Conservation (phyloP, 2,113 vertebrate species). For the Rhineura floridana region DNA sequence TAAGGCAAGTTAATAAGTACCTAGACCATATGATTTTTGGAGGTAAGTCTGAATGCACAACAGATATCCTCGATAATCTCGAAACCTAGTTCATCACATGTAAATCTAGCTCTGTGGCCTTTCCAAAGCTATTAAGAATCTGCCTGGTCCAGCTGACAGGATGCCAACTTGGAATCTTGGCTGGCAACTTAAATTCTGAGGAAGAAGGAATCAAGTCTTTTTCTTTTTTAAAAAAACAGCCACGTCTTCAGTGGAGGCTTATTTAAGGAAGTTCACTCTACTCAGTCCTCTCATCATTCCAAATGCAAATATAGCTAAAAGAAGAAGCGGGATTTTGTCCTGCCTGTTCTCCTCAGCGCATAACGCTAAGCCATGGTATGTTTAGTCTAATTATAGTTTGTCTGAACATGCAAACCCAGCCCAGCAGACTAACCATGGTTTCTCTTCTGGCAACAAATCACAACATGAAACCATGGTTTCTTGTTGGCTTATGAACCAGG, state of each 20-base stretch:
- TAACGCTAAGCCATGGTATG: too few species aligned
- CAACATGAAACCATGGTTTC: too few species aligned
- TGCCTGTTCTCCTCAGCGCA: too few species aligned
- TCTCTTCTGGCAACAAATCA: too few species aligned
- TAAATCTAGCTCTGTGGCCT: background rate
- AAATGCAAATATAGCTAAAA: background rate
- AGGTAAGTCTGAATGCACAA: background rate
- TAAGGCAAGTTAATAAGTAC: background rate
- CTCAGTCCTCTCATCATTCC: background rate
- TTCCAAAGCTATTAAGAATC: background rate
- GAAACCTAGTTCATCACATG: background rate
- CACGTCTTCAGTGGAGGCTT: background rate
- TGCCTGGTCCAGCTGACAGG: background rate
- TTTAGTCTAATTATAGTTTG: too few species aligned
- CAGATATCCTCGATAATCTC: background rate
- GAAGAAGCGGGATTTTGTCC: background rate
- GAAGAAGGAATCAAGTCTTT: background rate
- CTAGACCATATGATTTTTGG: background rate
- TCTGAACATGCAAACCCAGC: too few species aligned
- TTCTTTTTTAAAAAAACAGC: too few species aligned
- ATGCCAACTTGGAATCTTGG: background rate
- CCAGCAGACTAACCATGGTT: too few species aligned
- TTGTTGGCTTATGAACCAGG: too few species aligned
- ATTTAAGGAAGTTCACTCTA: background rate
- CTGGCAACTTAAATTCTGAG: background rate